A percentile compares a stretch with the other conserved stretches of the same genome.
These are phyloP conservation scores for Pollachius pollachius DNA, from an alignment of 2,113 vertebrate genomes.

Conservation along the genomic window DNA sequence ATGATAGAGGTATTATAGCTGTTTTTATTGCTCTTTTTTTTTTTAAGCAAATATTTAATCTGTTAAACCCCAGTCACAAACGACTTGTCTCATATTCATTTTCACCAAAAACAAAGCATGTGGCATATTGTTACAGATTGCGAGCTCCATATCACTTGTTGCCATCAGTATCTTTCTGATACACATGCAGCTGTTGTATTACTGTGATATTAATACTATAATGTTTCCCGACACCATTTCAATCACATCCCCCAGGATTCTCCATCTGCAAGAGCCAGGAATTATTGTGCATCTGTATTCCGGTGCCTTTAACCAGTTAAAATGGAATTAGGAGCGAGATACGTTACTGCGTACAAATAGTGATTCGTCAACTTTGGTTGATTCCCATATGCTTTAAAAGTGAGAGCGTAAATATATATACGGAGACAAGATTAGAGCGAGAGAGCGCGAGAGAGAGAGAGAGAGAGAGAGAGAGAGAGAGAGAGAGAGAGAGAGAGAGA, in stretches of 20 bases:
- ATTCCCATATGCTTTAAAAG: slow-evolving; percentile 69
- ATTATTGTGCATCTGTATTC: slow-evolving; percentile 83
- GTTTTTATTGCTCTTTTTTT: neutral
- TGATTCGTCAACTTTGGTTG: slow-evolving; percentile 77
- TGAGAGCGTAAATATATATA: too few relatives aligned
- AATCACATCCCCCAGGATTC: slow-evolving; percentile 67
- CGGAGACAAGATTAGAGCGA: neutral
- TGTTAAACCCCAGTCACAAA: too few relatives aligned
- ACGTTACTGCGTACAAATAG: slow-evolving; percentile 71
- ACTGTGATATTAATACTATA: neutral
- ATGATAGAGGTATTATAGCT: neutral
- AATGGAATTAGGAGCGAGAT: slow-evolving; percentile 81
- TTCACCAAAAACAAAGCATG: too few relatives aligned
- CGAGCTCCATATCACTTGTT: too few relatives aligned
- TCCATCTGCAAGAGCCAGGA: slow-evolving; percentile 67
- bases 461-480: neutral
- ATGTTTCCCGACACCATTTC: slow-evolving; percentile 58
- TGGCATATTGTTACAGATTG: too few relatives aligned
- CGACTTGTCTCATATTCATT: too few relatives aligned
- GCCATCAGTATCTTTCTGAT: too few relatives aligned
- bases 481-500: neutral
- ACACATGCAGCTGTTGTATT: too few relatives aligned
- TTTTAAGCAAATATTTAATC: neutral
- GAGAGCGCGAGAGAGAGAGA: neutral
- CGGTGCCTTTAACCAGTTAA: slow-evolving; percentile 75